Evolutionary conservation across 2,797 vertebrate genomes (phyloP).

Genomic region (Podarcis lilfordi): DNA sequence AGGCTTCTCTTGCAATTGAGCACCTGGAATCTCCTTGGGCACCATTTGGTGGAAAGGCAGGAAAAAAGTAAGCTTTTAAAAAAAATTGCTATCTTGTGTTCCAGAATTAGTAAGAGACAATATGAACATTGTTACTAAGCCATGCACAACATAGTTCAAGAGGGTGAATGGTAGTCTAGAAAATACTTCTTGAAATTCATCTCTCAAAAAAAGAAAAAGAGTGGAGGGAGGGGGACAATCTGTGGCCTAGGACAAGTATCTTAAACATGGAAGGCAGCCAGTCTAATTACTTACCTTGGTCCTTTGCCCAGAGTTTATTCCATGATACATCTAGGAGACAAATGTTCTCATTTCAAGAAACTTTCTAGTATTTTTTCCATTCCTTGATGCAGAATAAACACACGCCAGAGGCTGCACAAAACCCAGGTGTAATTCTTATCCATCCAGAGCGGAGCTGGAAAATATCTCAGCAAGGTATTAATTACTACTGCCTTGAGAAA

Average conservation of each 20-base stretch:
- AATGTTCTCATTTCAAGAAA: conserved; percentile 70
- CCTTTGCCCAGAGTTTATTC: conserved; percentile 68
- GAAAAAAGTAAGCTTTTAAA: no score
- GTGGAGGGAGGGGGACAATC: conserved; percentile 24
- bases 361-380: conserved; percentile 69
- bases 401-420: conserved; percentile 61
- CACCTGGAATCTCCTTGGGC: background rate
- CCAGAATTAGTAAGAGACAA: background rate
- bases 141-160: background rate
- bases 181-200: conserved; percentile 25
- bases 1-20: background rate
- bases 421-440: conserved; percentile 61
- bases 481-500: conserved; percentile 45
- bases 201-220: conserved; percentile 52
- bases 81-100: background rate
- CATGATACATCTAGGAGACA: conserved; percentile 71
- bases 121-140: background rate
- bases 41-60: background rate
- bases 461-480: conserved; percentile 59
- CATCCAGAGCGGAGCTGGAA: conserved; percentile 56
- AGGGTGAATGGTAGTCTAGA: background rate
- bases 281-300: conserved; percentile 74
- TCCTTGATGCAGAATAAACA: conserved; percentile 64
- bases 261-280: conserved; percentile 65
- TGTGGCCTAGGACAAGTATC: conserved; percentile 58